These are phyloP conservation scores for Corythoichthys intestinalis DNA, from an alignment of 2,113 vertebrate genomes.

Conservation along the genomic window DNA sequence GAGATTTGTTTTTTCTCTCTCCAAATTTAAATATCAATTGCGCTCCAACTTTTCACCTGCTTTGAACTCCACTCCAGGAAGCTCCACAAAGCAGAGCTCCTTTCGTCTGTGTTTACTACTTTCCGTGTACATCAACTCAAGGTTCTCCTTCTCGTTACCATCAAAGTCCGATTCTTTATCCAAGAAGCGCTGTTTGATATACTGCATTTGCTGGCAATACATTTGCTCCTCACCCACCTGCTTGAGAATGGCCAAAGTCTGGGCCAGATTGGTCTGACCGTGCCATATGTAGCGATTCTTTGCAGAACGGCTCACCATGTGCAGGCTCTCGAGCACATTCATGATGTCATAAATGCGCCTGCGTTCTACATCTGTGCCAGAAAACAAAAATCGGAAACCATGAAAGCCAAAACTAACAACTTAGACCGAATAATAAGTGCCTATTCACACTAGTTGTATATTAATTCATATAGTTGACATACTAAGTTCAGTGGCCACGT, in stretches of 20 bases:
- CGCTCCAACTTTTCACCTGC: constrained; percentile 72
- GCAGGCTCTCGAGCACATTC: constrained; percentile 93
- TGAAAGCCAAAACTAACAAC: not conserved
- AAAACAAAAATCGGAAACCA: not conserved
- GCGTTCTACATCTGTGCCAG: constrained; percentile 81
- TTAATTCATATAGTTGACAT: constrained; percentile 49
- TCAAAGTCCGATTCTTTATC: constrained; percentile 75
- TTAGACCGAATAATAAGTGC: not conserved
- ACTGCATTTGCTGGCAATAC: constrained; percentile 84
- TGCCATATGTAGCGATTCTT: constrained; percentile 95
- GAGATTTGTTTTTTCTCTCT: not conserved
- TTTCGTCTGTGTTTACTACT: constrained; percentile 60
- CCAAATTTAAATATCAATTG: not conserved
- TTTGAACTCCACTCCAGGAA: constrained; percentile 86
- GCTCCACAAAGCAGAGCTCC: constrained; percentile 83
- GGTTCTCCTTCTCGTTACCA: constrained; percentile 72
- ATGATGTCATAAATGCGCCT: constrained; percentile 95
- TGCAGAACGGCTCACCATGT: constrained; percentile 94
- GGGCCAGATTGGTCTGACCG: constrained; percentile 79
- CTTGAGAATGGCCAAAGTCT: constrained; percentile 84
- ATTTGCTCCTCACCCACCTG: constrained; percentile 81
- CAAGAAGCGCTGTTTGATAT: constrained; percentile 78
- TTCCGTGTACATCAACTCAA: constrained; percentile 38
- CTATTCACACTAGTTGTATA: not conserved
- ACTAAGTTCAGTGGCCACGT: constrained; percentile 92